Evolutionary conservation across 2,888 invertebrate genomes (phyloP).

Genomic region (Nymphalis polychloros): DNA sequence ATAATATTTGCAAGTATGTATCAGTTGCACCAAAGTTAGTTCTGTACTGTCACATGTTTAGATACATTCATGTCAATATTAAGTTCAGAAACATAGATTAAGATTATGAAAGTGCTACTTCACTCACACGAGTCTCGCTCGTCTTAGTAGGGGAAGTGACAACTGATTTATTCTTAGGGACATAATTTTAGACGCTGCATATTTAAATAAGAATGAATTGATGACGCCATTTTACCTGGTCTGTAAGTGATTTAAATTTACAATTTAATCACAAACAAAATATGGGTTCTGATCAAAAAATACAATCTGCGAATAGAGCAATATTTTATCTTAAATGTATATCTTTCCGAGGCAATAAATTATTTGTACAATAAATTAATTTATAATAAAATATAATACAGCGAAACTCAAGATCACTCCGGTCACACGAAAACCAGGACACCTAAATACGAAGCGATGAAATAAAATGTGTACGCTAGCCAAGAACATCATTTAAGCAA

Average conservation of each 20-base stretch:
- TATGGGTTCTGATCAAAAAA: not conserved
- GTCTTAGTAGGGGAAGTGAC: conserved; percentile 45
- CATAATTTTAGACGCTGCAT: conserved; percentile 58
- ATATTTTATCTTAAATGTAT: conserved; percentile 11
- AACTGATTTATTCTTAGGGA: conserved; percentile 61
- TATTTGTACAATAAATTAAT: conserved; percentile 7
- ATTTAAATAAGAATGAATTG: conserved; percentile 64
- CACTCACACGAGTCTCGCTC: conserved; percentile 7
- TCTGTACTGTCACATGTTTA: too few relatives aligned
- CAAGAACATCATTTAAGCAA: conserved; percentile 32
- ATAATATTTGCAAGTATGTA: too few relatives aligned
- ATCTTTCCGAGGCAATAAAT: conserved; percentile 13
- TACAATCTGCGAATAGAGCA: not conserved
- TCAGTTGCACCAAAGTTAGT: too few relatives aligned
- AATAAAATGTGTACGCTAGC: conserved; percentile 21
- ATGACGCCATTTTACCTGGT: conserved; percentile 54
- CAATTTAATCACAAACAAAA: conserved; percentile 6
- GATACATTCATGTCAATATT: not conserved
- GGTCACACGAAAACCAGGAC: conserved; percentile 7
- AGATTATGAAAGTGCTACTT: conserved; percentile 15
- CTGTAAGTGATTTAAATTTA: conserved; percentile 28
- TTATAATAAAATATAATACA: conserved; percentile 1
- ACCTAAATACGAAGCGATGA: conserved; percentile 12
- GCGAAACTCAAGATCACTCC: not conserved
- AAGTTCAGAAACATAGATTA: conserved; percentile 4